phyloP scores from a whole-genome alignment of 2,113 vertebrate species.

The Ramphastos sulfuratus region DNA sequence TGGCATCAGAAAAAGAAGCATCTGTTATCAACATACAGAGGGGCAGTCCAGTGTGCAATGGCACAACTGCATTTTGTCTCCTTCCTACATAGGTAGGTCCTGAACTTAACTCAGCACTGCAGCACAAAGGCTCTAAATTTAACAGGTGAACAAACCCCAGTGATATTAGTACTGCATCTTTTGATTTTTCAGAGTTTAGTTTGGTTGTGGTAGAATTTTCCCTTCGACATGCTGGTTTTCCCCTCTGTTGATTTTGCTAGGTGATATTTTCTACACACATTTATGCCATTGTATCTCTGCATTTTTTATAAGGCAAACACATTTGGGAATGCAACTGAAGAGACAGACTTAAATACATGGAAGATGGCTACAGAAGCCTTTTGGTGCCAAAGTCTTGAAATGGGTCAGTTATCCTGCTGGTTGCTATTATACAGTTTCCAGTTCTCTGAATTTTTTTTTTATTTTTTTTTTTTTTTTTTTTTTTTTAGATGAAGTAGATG shows the following conservation, averaged over 20 bases:
- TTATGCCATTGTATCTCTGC: neutral
- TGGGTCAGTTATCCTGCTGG: neutral
- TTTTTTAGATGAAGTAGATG: conserved; percentile 4
- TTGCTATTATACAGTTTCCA: conserved; percentile 28
- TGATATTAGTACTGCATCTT: neutral
- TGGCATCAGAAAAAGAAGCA: neutral
- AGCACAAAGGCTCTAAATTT: neutral
- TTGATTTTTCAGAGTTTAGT: neutral
- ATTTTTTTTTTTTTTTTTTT: neutral
- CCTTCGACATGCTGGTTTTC: neutral
- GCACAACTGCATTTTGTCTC: neutral
- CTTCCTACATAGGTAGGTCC: neutral
- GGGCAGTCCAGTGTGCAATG: rapidly evolving
- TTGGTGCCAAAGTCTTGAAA: neutral
- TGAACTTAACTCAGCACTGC: neutral
- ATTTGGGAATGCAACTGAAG: conserved; percentile 23
- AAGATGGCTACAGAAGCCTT: neutral
- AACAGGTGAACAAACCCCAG: neutral
- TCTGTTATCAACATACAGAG: neutral
- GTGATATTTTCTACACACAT: neutral
- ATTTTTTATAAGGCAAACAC: conserved; percentile 19
- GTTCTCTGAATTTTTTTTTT: conserved; percentile 27
- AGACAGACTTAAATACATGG: neutral
- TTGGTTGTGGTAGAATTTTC: neutral
- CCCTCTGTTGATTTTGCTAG: conserved; percentile 5